Percentiles rank a stretch among this genome's conserved stretches.
Evolutionary conservation across 2,888 invertebrate genomes (phyloP).

Genomic region (Sphaeridia pumilis): DNA sequence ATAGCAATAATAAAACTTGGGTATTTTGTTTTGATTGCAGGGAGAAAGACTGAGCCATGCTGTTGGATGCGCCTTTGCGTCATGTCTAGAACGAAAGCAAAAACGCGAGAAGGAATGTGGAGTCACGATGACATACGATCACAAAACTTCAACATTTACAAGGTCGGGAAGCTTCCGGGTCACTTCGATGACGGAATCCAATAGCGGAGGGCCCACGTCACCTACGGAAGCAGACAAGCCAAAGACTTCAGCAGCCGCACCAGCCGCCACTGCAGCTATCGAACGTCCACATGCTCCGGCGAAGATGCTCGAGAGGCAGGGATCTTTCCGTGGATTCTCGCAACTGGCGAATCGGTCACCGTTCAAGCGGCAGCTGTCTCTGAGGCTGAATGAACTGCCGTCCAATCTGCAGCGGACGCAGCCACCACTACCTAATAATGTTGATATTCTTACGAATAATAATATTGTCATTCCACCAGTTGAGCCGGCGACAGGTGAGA

Average conservation of each 20-base stretch:
- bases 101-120: constrained; percentile 92
- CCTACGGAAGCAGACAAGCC: constrained; percentile 18
- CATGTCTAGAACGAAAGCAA: constrained; percentile 94
- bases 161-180: constrained; percentile 85
- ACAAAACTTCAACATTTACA: constrained; percentile 81
- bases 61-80: constrained; percentile 98
- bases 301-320: constrained; percentile 86
- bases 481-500: constrained; percentile 15
- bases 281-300: constrained; percentile 93
- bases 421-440: constrained; percentile 15
- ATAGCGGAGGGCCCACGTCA: constrained; percentile 25
- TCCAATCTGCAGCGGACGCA: constrained; percentile 73
- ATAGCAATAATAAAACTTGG: no score
- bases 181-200: constrained; percentile 59
- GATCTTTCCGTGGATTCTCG: constrained; percentile 83
- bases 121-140: constrained; percentile 84
- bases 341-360: constrained; percentile 72
- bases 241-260: background rate
- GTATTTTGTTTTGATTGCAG: constrained; percentile 44
- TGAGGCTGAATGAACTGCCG: constrained; percentile 87
- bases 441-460: constrained; percentile 33
- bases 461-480: constrained; percentile 28
- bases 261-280: constrained; percentile 49
- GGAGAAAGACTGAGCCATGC: constrained; percentile 98
- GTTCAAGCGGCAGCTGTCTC: constrained; percentile 90